phyloP scores from a whole-genome alignment of 2,888 invertebrate genomes.

The Cantharis rufa region DNA sequence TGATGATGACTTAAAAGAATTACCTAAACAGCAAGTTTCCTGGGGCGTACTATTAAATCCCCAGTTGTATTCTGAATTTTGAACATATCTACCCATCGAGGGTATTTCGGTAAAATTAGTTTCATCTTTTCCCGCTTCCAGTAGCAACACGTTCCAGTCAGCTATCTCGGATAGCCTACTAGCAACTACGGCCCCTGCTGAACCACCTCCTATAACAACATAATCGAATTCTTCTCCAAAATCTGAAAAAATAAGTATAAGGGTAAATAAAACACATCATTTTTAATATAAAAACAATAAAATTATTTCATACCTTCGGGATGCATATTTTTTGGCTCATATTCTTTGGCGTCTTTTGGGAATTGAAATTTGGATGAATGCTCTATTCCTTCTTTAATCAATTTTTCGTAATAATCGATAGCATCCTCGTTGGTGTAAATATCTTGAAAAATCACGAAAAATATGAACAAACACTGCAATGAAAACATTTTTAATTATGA shows the following conservation, averaged over 20 bases:
- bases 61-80: constrained; percentile 24
- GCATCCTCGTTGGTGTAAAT: not conserved
- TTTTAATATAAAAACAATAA: not conserved
- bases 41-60: constrained; percentile 22
- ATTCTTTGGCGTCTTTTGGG: constrained; percentile 5
- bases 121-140: constrained; percentile 28
- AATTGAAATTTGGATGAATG: not conserved
- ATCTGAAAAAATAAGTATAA: constrained; percentile 9
- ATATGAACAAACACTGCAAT: not conserved
- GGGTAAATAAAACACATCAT: too few species aligned
- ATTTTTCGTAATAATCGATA: constrained; percentile 10
- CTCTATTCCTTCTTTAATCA: constrained; percentile 4
- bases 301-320: not conserved
- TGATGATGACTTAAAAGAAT: not conserved
- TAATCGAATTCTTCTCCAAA: constrained; percentile 20
- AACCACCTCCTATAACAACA: constrained; percentile 22
- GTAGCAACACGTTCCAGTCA: constrained; percentile 16
- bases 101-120: constrained; percentile 27
- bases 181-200: constrained; percentile 24
- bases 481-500: not conserved
- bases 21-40: constrained; percentile 23
- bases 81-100: constrained; percentile 8
- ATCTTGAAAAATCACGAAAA: not conserved
- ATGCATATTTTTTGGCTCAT: not conserved
- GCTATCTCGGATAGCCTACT: constrained; percentile 19